Conservation (phyloP, 2,113 vertebrate genomes). For the Morone chrysops region DNA sequence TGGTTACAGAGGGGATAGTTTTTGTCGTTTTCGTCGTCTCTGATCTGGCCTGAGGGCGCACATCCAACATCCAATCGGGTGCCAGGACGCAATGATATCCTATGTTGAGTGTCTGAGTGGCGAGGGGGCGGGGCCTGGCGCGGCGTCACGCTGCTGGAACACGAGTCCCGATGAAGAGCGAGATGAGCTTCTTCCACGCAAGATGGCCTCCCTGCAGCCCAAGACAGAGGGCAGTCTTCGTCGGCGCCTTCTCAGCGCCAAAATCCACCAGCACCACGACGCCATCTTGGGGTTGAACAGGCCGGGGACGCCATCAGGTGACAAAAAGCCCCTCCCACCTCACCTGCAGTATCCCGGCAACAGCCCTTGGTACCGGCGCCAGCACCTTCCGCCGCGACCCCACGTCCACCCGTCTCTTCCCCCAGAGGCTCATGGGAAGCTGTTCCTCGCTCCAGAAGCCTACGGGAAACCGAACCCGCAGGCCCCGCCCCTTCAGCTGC, state of each 20-base stretch:
- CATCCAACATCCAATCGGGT: neutral
- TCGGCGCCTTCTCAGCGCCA: conserved; percentile 80
- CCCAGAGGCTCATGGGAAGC: conserved; percentile 51
- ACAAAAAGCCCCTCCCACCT: conserved; percentile 45
- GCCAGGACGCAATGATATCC: conserved; percentile 71
- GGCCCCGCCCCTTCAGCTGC: neutral
- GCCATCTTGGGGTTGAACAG: conserved; percentile 58
- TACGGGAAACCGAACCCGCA: conserved; percentile 20
- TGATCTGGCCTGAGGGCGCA: conserved; percentile 4
- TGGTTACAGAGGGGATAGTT: neutral
- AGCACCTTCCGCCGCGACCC: conserved; percentile 35
- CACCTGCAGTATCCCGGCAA: conserved; percentile 48
- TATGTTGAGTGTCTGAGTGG: conserved; percentile 81
- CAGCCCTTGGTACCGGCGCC: conserved; percentile 54
- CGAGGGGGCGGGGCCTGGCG: conserved; percentile 64
- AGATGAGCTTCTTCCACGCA: conserved; percentile 80
- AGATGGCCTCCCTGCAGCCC: conserved; percentile 71
- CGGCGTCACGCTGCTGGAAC: conserved; percentile 73
- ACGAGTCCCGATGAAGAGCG: conserved; percentile 67
- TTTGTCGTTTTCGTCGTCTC: neutral
- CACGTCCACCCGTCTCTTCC: conserved; percentile 29
- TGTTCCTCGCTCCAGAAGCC: conserved; percentile 33
- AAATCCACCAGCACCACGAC: conserved; percentile 79
- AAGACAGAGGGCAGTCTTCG: conserved; percentile 81
- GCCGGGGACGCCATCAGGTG: neutral